Conservation (phyloP, 2,888 invertebrate species). For the Eulithis prunata region DNA sequence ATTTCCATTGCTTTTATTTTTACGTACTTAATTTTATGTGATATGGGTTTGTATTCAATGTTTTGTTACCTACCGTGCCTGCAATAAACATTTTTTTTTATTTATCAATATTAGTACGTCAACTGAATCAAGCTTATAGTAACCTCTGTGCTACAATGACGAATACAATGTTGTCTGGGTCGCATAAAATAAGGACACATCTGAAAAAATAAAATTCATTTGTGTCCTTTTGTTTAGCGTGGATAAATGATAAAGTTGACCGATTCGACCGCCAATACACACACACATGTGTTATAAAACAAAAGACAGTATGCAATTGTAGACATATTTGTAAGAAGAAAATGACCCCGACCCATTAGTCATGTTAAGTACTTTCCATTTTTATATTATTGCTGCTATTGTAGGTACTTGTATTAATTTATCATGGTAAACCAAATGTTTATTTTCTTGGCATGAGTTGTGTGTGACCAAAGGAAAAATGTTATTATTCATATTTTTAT, state of each 20-base stretch:
- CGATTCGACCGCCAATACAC: conserved; percentile 64
- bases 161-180: conserved; percentile 65
- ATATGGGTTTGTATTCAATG: too few species aligned
- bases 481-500: conserved; percentile 13
- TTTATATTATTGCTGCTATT: conserved; percentile 23
- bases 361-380: conserved; percentile 27
- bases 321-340: conserved; percentile 42
- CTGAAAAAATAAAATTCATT: conserved; percentile 61
- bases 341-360: conserved; percentile 53
- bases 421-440: conserved; percentile 9
- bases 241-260: conserved; percentile 53
- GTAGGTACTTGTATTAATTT: conserved; percentile 11
- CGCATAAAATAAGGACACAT: conserved; percentile 54
- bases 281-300: conserved; percentile 66
- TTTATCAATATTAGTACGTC: background rate
- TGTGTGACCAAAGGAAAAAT: conserved; percentile 10
- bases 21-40: too few species aligned
- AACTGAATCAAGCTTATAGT: conserved; percentile 33
- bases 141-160: conserved; percentile 45
- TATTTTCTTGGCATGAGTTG: conserved; percentile 35
- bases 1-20: too few species aligned
- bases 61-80: too few species aligned
- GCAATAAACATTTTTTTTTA: too few species aligned
- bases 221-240: conserved; percentile 49
- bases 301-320: conserved; percentile 38